Base-by-base conservation (phyloP, 1,140 invertebrate species). In the Battus philenor region DNA sequence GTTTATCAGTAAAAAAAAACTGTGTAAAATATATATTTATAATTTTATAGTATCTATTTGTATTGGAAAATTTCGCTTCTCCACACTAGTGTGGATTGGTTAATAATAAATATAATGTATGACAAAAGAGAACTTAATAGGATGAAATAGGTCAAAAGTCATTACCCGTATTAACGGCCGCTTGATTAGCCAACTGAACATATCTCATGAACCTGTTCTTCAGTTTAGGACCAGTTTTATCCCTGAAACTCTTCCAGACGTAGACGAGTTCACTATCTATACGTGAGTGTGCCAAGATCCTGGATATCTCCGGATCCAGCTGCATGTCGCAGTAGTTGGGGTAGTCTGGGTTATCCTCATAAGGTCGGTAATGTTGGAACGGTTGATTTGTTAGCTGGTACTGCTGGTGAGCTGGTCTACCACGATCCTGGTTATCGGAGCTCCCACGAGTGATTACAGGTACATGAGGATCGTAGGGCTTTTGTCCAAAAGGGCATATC, bases 201-300 rank as follows among this genome's bases (percentile, higher is more conserved):
- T 94, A 95, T 87, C 92, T 88, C 70, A 92, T 88, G 56, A 93
- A 97, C 44, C 91, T 89, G 41, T 91, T 89, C 66, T 90, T 92
- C 57, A 96, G 86, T 16, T 91, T 91, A 8, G 91, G 92, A 1
- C 95, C 95, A 7, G 90, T 88, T 27, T 90, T 90, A 46, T 95
- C 92, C 34, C 94, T 87, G 90, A 94, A 97, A 44, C 90, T 89
- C 55, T 88, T 88, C 95, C 95, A 97, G 2, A 93, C 89, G 52
- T 94, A 89, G 2, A 91, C 59, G 18, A 94, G 74, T 63, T 94
- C 93, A 1, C 90, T 89, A 32, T 91, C 91, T 59, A 94, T 90
- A 48, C 90, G 88, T 0, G 93, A 94, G 66, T 90, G 88, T 0
- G 89, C 87, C 86, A 95, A 89, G 22, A 94, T 89, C 59, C 88